Conservation (phyloP, 1,140 invertebrate species). For the Dryas iulia region DNA sequence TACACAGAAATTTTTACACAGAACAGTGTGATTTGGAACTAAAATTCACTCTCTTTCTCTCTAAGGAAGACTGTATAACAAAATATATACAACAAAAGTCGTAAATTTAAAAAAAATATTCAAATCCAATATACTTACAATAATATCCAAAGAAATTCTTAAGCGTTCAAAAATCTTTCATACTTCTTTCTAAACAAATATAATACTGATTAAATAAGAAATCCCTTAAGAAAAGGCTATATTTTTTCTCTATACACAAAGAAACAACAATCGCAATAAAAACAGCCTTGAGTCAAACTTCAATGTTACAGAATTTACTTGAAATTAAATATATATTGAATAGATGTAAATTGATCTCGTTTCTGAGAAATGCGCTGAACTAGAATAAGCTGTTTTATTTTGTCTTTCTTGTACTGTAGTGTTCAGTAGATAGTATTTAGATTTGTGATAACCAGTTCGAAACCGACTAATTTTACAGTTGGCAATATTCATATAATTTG, state of each 20-base stretch:
- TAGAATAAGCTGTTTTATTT: not conserved
- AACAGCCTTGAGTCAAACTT: not conserved
- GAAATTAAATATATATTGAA: not conserved
- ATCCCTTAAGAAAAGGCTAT: not conserved
- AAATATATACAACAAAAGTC: too few species aligned
- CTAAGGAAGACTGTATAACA: too few species aligned
- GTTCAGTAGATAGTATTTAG: too few species aligned
- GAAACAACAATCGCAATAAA: not conserved
- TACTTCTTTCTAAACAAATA: not conserved
- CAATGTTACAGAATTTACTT: not conserved
- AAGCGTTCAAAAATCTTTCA: not conserved
- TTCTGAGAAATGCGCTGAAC: not conserved
- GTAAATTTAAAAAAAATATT: too few species aligned
- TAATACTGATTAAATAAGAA: not conserved
- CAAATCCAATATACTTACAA: too few species aligned
- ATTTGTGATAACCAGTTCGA: too few species aligned
- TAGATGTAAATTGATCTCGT: not conserved
- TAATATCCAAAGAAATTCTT: too few species aligned
- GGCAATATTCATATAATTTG: too few species aligned
- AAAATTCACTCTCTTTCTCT: too few species aligned
- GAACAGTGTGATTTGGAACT: too few species aligned
- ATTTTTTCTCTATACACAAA: not conserved
- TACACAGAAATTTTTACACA: too few species aligned
- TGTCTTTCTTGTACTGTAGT: not conserved
- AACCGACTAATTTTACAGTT: too few species aligned